phyloP scores from a whole-genome alignment of 2,797 vertebrate genomes.

The Ptychobarbus kaznakovi region DNA sequence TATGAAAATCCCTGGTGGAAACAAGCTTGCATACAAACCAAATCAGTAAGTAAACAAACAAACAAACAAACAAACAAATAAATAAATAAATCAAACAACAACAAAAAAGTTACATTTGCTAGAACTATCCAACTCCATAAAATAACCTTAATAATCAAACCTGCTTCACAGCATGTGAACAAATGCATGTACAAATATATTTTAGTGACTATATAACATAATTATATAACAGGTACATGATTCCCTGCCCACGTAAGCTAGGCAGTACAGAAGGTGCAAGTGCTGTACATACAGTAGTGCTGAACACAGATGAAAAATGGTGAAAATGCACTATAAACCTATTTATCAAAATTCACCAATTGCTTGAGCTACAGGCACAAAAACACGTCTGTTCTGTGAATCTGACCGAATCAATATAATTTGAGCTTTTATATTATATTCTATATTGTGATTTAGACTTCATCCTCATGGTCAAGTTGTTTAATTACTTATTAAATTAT shows the following conservation, averaged over 20 bases:
- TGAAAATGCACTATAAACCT: not conserved
- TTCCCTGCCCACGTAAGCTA: not conserved
- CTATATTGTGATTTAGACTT: not conserved
- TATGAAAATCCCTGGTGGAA: not conserved
- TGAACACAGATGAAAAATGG: not conserved
- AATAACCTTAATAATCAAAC: not conserved
- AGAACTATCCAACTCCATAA: not conserved
- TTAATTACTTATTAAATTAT: not conserved
- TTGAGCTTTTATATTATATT: not conserved
- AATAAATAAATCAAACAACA: not conserved
- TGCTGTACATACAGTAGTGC: not conserved
- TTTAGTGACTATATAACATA: not conserved
- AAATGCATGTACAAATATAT: not conserved
- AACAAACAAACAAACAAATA: not conserved
- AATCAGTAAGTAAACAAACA: not conserved
- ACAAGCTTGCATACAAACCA: not conserved
- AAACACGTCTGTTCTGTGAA: not conserved
- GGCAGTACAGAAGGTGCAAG: not conserved
- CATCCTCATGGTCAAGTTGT: not conserved
- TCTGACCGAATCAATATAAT: not conserved
- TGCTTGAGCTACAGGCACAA: not conserved
- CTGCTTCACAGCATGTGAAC: not conserved
- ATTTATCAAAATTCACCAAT: not conserved
- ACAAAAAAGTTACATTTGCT: not conserved
- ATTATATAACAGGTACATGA: slow-evolving; percentile 2